Percentiles rank a stretch among this genome's conserved stretches.
phyloP scores from a whole-genome alignment of 2,113 vertebrate genomes.

The Vimba vimba region DNA sequence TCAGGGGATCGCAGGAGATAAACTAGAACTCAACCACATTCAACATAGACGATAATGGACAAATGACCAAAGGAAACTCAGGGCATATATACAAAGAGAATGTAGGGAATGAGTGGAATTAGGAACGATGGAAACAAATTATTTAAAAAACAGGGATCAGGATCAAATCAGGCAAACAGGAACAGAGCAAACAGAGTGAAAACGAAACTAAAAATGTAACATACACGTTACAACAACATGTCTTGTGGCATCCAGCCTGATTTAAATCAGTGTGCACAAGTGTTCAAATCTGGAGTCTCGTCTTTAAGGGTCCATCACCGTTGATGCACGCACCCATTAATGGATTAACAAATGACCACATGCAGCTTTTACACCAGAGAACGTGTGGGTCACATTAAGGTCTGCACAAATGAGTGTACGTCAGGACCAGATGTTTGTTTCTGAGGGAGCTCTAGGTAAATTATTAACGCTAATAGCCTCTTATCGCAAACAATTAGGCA shows the following conservation, averaged over 20 bases:
- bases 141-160: too few relatives aligned
- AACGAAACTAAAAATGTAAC: too few relatives aligned
- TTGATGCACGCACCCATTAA: not conserved
- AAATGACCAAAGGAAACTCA: too few relatives aligned
- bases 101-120: too few relatives aligned
- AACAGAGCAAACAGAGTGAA: too few relatives aligned
- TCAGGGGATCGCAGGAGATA: too few relatives aligned
- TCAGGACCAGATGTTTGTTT: conserved; percentile 15
- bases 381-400: conserved; percentile 3
- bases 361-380: conserved; percentile 6
- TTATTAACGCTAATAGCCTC: conserved; percentile 46
- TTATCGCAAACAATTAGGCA: conserved; percentile 36
- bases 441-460: conserved; percentile 8
- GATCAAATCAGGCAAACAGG: too few relatives aligned
- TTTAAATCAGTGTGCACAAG: not conserved
- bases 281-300: not conserved
- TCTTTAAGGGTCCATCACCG: not conserved
- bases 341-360: conserved; percentile 28
- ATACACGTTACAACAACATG: too few relatives aligned
- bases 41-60: too few relatives aligned
- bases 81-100: too few relatives aligned
- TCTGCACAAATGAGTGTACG: conserved; percentile 13
- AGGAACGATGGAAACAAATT: too few relatives aligned
- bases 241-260: not conserved
- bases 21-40: too few relatives aligned